Base-by-base conservation (phyloP, 2,888 invertebrate species). In the Tetrapedia diversipes region DNA sequence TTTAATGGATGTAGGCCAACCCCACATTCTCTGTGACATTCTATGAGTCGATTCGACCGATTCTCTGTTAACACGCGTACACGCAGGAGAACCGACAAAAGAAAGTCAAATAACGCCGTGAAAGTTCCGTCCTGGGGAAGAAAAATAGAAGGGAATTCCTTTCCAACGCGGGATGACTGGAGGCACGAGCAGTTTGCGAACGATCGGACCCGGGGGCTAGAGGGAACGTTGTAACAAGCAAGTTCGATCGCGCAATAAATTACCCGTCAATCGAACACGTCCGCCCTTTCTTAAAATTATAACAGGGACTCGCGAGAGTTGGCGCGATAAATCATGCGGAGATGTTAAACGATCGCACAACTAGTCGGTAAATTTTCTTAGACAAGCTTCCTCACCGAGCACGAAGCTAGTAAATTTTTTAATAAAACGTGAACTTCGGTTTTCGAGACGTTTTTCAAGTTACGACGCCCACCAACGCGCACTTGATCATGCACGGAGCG, bases 351-450 rank as follows among this genome's bases (percentile, higher is more conserved):
- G 69, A 54, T 77, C 24, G 45, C 60, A 29, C 45, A 53, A 65
- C 57, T 19, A 19, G 67, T 37, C 60, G 47, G 65, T 79, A 74
- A 79, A 79, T 79, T 68, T 79, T 51, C 39, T 49, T 49, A 4
- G 54, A 37, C 45, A 64, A 67, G 66, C 66, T 77, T 74, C 60
- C 53, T 59, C 72, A 22, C 24, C 34, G 27, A 22, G 19, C 11
- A 14, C n/a, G 49, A 41, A 51, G 16, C 64, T 45, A 57, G 65
- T 64, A 69, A 77, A 77, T 77, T n/a, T n/a, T n/a, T n/a, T n/a
- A n/a, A n/a, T n/a, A n/a, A n/a, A n/a, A n/a, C n/a, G n/a, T n/a
- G n/a, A n/a, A n/a, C n/a, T n/a, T n/a, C n/a, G n/a, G n/a, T n/a
- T n/a, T n/a, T n/a, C n/a, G n/a, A n/a, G n/a, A n/a, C n/a, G n/a